Evolutionary conservation across 2,888 invertebrate genomes (phyloP).

Genomic region (Graphium colonna): DNA sequence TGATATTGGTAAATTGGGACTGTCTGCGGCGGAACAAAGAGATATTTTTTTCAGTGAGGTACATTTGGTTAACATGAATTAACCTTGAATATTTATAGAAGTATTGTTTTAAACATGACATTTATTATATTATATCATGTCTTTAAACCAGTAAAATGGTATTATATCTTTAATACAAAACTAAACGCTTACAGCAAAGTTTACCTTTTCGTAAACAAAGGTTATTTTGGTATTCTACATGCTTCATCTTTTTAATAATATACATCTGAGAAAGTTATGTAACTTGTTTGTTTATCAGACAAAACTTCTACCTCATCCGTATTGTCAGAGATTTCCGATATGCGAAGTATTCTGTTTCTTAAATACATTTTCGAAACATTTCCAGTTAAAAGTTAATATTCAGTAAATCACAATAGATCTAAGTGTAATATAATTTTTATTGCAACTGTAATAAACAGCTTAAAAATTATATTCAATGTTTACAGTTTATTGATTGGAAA

Average conservation of each 20-base stretch:
- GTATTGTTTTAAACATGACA: conserved; percentile 18
- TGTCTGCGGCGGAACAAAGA: conserved; percentile 80
- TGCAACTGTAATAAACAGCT: too few relatives aligned
- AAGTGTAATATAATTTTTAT: too few relatives aligned
- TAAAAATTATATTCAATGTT: too few relatives aligned
- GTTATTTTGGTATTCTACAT: conserved; percentile 36
- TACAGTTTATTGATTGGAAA: too few relatives aligned
- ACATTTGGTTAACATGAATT: conserved; percentile 67
- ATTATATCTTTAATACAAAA: conserved; percentile 2
- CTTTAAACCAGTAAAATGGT: not conserved
- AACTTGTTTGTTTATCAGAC: conserved; percentile 9
- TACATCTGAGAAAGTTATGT: conserved; percentile 20
- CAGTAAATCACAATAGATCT: too few relatives aligned
- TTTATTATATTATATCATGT: conserved; percentile 11
- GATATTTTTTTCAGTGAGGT: conserved; percentile 85
- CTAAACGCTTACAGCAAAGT: conserved; percentile 7
- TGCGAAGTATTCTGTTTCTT: not conserved
- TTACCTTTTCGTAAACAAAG: conserved; percentile 26
- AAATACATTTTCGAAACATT: not conserved
- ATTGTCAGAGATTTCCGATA: not conserved
- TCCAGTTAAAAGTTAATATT: too few relatives aligned
- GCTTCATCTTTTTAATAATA: conserved; percentile 20
- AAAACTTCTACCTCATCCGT: conserved; percentile 5
- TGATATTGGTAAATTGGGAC: conserved; percentile 76
- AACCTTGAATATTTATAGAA: conserved; percentile 55